A percentile compares a stretch with the other conserved stretches of the same genome.
These are phyloP conservation scores for Hippocampus mohnikei DNA, from an alignment of 2,113 vertebrate species.

Conservation along the genomic window DNA sequence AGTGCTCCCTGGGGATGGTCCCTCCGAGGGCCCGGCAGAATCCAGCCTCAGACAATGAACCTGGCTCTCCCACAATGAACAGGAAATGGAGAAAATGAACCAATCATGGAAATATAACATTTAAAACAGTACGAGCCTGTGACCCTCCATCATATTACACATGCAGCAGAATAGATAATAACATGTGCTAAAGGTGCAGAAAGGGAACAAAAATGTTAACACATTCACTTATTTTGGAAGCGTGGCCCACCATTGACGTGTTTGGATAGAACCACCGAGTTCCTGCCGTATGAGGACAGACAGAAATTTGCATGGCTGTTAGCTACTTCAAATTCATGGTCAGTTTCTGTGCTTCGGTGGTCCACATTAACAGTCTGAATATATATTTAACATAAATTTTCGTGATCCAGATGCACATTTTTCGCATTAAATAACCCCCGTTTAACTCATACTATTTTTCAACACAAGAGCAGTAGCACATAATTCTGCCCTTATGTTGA, in stretches of 20 bases:
- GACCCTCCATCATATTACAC: conserved; percentile 50
- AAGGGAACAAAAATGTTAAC: conserved; percentile 45
- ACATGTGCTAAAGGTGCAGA: conserved; percentile 38
- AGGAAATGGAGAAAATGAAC: conserved; percentile 74
- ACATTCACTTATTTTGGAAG: conserved; percentile 59
- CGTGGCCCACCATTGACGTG: conserved; percentile 40
- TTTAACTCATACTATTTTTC: background rate
- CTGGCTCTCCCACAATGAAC: conserved; percentile 70
- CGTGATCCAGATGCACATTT: background rate
- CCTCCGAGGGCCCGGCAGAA: conserved; percentile 63
- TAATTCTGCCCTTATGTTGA: background rate
- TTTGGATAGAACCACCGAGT: conserved; percentile 33
- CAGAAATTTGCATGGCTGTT: conserved; percentile 25
- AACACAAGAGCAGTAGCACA: background rate
- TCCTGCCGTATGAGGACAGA: conserved; percentile 52
- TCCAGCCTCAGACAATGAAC: conserved; percentile 69
- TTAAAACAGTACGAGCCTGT: conserved; percentile 60
- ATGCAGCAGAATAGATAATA: conserved; percentile 62
- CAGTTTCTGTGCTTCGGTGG: conserved; percentile 13
- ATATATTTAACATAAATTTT: background rate
- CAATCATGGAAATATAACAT: conserved; percentile 77
- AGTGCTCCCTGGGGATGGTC: conserved; percentile 70
- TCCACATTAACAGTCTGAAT: conserved; percentile 8
- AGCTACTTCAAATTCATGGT: conserved; percentile 30
- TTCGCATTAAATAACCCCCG: background rate